Evolutionary conservation across 1,140 invertebrate species (phyloP), one percentile per base, ranked within the genome.

Genomic region (Pachyrhynchus sulphureomaculatus): DNA sequence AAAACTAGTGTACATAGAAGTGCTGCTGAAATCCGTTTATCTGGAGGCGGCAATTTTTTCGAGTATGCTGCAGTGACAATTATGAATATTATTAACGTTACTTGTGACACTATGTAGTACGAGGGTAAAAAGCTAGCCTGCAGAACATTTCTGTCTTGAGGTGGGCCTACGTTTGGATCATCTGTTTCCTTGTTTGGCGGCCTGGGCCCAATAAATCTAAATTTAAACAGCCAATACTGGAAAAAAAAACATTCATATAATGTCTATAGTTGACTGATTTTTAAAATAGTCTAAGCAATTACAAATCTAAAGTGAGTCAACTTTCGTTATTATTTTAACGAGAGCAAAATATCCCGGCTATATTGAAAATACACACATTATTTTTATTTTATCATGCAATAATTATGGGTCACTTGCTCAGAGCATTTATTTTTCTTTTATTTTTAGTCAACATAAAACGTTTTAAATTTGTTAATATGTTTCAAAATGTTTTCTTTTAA

Each of bases 221-320:
- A 63, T 58, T 65, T 68, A 33, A 48, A 65, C 59, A 65, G 58
- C 66, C 66, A 68, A 33, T 65, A 68, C 66, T 68, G 23, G 29
- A 65, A 67, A 20, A 23, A 21, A 9, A 39, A 36, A n/a, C n/a
- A n/a, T n/a, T n/a, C n/a, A n/a, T n/a, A n/a, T n/a, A n/a, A n/a
- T n/a, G n/a, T n/a, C n/a, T n/a, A n/a, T n/a, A n/a, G n/a, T n/a
- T n/a, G n/a, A n/a, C n/a, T n/a, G n/a, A 49, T 12, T 29, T 55
- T 42, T 23, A 26, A 33, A 41, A 5, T 13, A 26, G 6, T 55
- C 26, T n/a, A n/a, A n/a, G n/a, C n/a, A n/a, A n/a, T n/a, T n/a
- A n/a, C n/a, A n/a, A n/a, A n/a, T n/a, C n/a, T n/a, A n/a, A n/a
- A n/a, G n/a, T n/a, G n/a, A n/a, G n/a, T n/a, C n/a, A n/a, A n/a